These are phyloP conservation scores for Brachionus calyciflorus DNA, from an alignment of 1,140 invertebrate species.

Conservation along the genomic window DNA sequence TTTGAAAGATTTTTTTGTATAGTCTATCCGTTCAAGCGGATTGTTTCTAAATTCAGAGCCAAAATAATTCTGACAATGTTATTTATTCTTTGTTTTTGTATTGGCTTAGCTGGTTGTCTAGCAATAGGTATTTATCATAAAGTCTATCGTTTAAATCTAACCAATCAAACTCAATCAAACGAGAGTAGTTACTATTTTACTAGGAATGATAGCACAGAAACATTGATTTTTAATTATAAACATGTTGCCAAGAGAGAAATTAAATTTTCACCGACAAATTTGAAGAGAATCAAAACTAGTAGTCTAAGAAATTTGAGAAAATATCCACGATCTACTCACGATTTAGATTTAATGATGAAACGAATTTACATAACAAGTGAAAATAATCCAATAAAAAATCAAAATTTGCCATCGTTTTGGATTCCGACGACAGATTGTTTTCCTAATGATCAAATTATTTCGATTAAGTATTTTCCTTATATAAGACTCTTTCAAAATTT, in stretches of 20 bases:
- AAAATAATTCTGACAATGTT: constrained; percentile 1
- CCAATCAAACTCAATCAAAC: constrained; percentile 2
- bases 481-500: constrained; percentile 42
- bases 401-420: background rate
- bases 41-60: background rate
- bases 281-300: too few relatives aligned
- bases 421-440: constrained; percentile 36
- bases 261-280: background rate
- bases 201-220: background rate
- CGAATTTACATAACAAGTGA: constrained; percentile 1
- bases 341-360: background rate
- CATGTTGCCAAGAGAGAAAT: background rate
- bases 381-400: background rate
- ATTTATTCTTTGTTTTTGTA: background rate
- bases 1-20: constrained; percentile 43
- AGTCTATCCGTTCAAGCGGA: constrained; percentile 26
- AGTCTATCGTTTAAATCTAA: background rate
- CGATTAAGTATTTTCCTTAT: background rate
- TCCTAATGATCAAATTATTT: constrained; percentile 39
- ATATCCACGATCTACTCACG: background rate
- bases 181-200: background rate
- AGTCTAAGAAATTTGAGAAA: too few relatives aligned
- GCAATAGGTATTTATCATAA: constrained; percentile 25
- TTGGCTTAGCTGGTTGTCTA: constrained; percentile 4
- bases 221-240: background rate